phyloP scores from a whole-genome alignment of 1,140 invertebrate species.

The Zaprionus capensis region DNA sequence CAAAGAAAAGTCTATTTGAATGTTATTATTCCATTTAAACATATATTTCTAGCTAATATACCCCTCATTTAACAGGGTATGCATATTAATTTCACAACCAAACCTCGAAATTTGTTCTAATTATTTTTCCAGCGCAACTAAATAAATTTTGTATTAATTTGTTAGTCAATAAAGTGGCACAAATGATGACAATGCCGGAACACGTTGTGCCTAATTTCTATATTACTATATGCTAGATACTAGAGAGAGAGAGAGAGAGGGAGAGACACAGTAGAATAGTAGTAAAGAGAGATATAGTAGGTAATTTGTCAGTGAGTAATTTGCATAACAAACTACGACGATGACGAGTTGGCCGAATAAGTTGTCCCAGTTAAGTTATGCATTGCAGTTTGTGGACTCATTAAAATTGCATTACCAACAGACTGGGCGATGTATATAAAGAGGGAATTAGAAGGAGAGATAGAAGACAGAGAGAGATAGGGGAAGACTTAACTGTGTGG shows the following conservation, averaged over 20 bases:
- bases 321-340: constrained; percentile 54
- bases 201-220: not conserved
- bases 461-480: not conserved
- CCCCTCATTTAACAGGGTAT: not conserved
- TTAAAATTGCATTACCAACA: constrained; percentile 68
- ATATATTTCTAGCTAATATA: not conserved
- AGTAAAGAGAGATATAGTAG: not conserved
- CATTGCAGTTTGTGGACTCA: constrained; percentile 44
- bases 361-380: constrained; percentile 12
- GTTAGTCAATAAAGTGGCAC: constrained; percentile 4
- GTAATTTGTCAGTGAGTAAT: constrained; percentile 33
- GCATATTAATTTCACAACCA: not conserved
- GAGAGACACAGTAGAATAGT: not conserved
- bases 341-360: constrained; percentile 15
- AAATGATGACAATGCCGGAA: not conserved
- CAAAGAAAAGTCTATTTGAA: not conserved
- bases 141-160: not conserved
- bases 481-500: not conserved
- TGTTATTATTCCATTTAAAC: not conserved
- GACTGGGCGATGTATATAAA: not conserved
- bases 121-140: not conserved
- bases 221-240: not conserved
- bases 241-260: not conserved
- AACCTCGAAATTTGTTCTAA: not conserved
- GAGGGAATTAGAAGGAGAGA: not conserved